Evolutionary conservation across 2,797 vertebrate genomes (phyloP).

Genomic region (Dendrocincla fuliginosa): DNA sequence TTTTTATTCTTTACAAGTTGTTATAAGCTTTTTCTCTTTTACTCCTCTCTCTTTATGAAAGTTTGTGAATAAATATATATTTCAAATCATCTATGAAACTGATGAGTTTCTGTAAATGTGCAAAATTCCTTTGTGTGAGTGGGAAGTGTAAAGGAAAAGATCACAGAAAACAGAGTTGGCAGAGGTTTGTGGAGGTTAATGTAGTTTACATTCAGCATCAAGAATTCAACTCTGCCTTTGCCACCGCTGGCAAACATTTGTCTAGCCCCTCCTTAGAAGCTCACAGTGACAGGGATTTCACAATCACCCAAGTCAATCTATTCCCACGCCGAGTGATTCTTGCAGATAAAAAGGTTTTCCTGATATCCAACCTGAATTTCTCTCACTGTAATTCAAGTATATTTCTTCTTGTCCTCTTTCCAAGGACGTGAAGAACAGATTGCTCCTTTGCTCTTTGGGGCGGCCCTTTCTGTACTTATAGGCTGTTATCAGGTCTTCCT

Average conservation of each 20-base stretch:
- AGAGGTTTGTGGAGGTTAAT: neutral
- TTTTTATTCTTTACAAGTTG: neutral
- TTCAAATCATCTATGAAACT: neutral
- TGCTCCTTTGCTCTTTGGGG: neutral
- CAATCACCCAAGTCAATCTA: neutral
- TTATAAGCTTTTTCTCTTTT: neutral
- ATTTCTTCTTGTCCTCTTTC: slow-evolving; percentile 3
- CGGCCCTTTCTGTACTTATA: neutral
- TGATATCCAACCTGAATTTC: neutral
- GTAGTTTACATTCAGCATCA: neutral
- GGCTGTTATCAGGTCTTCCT: slow-evolving; percentile 22
- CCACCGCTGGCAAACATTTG: neutral
- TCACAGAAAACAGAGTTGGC: neutral
- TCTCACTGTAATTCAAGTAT: neutral
- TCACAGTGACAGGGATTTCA: neutral
- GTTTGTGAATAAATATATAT: neutral
- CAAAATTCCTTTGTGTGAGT: neutral
- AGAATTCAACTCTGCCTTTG: neutral
- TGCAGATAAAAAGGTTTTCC: neutral
- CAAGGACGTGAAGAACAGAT: neutral
- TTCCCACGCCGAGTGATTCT: neutral
- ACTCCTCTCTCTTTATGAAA: neutral
- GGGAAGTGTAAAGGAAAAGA: neutral
- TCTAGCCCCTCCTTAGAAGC: neutral
- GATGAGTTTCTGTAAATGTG: neutral